Conservation (phyloP, 2,888 invertebrate species). For the Thysanoteuthis rhombus region DNA sequence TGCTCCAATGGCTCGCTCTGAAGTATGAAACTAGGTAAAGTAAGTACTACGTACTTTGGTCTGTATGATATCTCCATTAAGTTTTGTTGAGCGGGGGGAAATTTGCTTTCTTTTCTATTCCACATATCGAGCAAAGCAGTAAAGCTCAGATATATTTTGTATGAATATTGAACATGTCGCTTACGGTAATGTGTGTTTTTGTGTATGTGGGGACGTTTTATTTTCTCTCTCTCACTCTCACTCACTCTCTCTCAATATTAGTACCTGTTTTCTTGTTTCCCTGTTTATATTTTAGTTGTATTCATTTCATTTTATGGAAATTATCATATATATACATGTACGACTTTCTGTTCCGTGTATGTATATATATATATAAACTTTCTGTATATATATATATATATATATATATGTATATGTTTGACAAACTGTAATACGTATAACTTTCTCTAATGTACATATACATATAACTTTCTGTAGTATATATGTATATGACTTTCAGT, state of each 20-base stretch:
- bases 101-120: neutral
- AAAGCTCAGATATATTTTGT: conserved; percentile 12
- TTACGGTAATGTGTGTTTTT: neutral
- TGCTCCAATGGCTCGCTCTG: neutral
- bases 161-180: conserved; percentile 12
- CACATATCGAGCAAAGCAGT: neutral
- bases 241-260: neutral
- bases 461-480: no score
- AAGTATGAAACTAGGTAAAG: conserved; percentile 12
- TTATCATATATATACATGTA: neutral
- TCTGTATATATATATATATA: no score
- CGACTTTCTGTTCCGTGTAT: no score
- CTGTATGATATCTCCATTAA: neutral
- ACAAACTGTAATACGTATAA: no score
- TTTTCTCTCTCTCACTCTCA: neutral
- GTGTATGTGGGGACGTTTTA: neutral
- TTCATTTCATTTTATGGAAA: neutral
- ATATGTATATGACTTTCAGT: no score
- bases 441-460: no score
- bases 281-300: neutral
- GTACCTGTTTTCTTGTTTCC: neutral
- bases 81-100: neutral
- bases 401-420: no score
- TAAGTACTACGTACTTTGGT: neutral
- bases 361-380: no score